Evolutionary conservation across 1,140 invertebrate species (phyloP).

Genomic region (Caenorhabditis brenneri): DNA sequence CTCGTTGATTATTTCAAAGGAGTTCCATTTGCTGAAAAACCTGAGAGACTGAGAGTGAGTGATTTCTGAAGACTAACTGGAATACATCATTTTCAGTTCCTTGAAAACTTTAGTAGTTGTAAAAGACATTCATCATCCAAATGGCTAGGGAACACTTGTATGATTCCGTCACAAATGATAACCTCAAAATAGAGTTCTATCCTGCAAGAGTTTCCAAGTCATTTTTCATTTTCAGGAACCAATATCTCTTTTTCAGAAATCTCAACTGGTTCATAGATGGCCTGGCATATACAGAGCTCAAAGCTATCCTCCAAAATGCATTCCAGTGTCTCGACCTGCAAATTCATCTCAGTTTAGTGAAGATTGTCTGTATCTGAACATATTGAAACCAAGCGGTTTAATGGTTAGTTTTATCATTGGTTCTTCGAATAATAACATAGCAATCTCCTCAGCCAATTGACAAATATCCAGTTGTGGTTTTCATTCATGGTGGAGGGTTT

Average conservation of each 20-base stretch:
- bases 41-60: slow-evolving; percentile 3
- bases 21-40: slow-evolving; percentile 29
- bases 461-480: not conserved
- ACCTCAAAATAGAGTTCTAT: too few species aligned
- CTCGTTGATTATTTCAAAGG: slow-evolving; percentile 5
- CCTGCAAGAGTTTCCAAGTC: too few species aligned
- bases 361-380: not conserved
- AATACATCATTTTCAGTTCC: too few species aligned
- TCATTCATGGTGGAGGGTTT: slow-evolving; percentile 25
- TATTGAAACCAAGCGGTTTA: slow-evolving; percentile 17
- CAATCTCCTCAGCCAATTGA: not conserved
- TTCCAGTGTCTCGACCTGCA: not conserved
- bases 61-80: too few species aligned
- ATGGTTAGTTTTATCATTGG: not conserved
- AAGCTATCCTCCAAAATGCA: not conserved
- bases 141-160: too few species aligned
- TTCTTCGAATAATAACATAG: not conserved
- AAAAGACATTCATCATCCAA: too few species aligned
- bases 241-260: slow-evolving; percentile 15
- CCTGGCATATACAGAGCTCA: not conserved
- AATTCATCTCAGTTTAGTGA: not conserved
- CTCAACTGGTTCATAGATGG: not conserved
- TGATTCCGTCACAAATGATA: too few species aligned
- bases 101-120: too few species aligned
- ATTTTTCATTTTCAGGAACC: too few species aligned